These are phyloP conservation scores for Pachyseris speciosa DNA, from an alignment of 64 coral and sea anemone genomes.

Conservation along the genomic window DNA sequence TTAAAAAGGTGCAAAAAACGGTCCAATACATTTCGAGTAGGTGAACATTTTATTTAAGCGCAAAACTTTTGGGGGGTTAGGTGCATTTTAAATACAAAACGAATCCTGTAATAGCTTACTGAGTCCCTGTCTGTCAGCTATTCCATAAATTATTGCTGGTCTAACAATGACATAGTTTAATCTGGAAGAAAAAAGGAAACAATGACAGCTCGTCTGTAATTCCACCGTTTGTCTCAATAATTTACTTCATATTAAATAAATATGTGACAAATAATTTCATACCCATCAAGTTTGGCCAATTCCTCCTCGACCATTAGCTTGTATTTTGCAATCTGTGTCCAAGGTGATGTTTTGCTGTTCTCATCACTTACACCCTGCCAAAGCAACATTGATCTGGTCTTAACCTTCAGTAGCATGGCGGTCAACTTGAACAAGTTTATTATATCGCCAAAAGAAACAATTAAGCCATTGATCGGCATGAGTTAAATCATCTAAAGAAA, in stretches of 20 bases:
- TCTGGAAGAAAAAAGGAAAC: constrained; percentile 38
- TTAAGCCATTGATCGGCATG: no score
- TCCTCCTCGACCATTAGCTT: constrained; percentile 93
- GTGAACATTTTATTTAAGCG: no score
- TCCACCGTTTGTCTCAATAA: no score
- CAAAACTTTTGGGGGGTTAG: no score
- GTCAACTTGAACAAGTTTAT: no score
- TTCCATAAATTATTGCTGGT: constrained; percentile 94
- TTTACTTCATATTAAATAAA: neutral
- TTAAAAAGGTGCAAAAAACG: no score
- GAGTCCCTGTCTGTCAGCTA: constrained; percentile 87
- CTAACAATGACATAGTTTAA: constrained; percentile 91
- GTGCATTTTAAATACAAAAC: neutral
- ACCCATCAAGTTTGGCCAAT: constrained; percentile 90
- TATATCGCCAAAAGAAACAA: no score
- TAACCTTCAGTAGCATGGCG: no score
- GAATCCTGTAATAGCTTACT: constrained; percentile 53
- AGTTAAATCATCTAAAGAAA: no score
- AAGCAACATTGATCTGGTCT: neutral
- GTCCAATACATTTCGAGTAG: no score
- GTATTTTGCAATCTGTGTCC: constrained; percentile 92
- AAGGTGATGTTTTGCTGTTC: constrained; percentile 75
- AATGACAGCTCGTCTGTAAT: neutral
- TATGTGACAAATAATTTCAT: neutral
- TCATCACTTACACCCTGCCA: constrained; percentile 85